Evolutionary conservation across 2,113 vertebrate genomes (phyloP), one percentile per base, ranked within the genome.

Genomic region (Puma concolor): DNA sequence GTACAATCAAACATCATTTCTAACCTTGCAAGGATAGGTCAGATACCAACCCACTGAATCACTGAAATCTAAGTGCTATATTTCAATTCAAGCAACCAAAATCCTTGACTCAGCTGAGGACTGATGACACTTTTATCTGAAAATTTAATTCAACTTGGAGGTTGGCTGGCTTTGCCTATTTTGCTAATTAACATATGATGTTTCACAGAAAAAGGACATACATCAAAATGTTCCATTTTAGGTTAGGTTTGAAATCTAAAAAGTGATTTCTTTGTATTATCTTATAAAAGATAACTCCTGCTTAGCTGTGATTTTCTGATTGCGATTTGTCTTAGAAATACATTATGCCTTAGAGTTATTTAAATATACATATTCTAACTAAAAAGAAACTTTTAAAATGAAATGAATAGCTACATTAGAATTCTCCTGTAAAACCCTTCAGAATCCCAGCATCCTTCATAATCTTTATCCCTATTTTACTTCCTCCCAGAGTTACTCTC

Each of bases 61-160:
- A 95, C 54, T 98, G 95, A 98, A 97, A 57, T 19, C 0, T 72
- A 95, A 95, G 94, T 97, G 79, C 97, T 97, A 95, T 60, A 97
- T 98, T 98, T 98, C 92, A 95, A 97, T 97, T 94, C 89, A 91
- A 98, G 88, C 72, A 96, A 97, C 95, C 95, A 97, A 97, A 90
- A 98, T 97, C 76, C 52, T 97, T 0, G 0, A 98, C 93, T 98
- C 94, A 80, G 69, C 27, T 97, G 72, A 97, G 95, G 69, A 95
- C 97, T 71, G 86, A 86, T 96, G 89, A 97, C 85, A 89, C 95
- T 98, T 98, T 81, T 90, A 95, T 97, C 60, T 98, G 76, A 98
- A 98, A 98, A 97, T 94, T 95, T 96, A 98, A 98, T 96, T 77
- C 93, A 77, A 17, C 86, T 94, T 94, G 63, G 67, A 97, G 83